Base-by-base conservation (phyloP, 1,140 invertebrate genomes). In the Drosophila ficusphila region DNA sequence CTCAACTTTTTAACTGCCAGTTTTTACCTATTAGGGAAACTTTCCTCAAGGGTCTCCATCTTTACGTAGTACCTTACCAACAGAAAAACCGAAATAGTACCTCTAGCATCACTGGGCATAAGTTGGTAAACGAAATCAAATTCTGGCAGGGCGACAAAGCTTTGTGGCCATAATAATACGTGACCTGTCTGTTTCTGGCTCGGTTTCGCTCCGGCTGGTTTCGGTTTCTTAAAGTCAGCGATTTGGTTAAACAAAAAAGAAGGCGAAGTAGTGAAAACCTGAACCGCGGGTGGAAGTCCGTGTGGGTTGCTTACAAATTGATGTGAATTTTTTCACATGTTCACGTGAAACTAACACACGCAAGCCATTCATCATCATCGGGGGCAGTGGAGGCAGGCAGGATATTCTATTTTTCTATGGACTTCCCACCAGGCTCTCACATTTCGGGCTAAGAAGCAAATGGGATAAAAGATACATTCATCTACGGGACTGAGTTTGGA, bases 301-400 rank as follows among this genome's bases (percentile, higher is more conserved):
- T 77, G 39, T 36, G 56, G 46, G 23, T 65, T 57, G 39, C 47
- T 68, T 71, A 83, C 79, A 76, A 88, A 85, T 81, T 76, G 79
- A 86, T 86, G 79, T 79, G 81, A 85, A 85, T 64, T 85, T 73
- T 48, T 70, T 85, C 81, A 85, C 81, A 85, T 85, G 81, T 88
- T 85, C 49, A 34, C 53, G 53, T 48, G 25, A 48, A 74, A 65
- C 58, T 61, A 47, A 60, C 69, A 73, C 73, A 61, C 62, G 52
- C 56, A 62, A 57, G 60, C 82, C 81, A 85, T 85, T 86, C 81
- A 85, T 85, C 81, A 85, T 86, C 81, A 81, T 86, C 62, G 72
- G 72, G 49, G n/a, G 47, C 51, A 18, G 29, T 12, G 54, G 18
- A 39, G 9, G 34, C 7, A 9, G 29, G 31, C 23, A 64, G 39